Conservation (phyloP, 2,113 vertebrate genomes). For the Melospiza georgiana region DNA sequence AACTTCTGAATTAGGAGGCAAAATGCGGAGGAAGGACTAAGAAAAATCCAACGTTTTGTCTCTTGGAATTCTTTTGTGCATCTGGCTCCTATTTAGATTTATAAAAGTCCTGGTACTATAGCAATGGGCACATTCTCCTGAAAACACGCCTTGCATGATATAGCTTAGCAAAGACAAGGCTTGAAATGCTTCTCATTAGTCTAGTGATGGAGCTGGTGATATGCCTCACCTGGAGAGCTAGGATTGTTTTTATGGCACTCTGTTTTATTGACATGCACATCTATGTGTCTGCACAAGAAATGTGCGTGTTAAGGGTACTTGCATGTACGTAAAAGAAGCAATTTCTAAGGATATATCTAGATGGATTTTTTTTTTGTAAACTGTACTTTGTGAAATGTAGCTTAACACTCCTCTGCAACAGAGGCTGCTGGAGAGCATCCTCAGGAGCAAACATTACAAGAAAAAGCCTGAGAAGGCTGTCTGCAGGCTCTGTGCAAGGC, state of each 20-base stretch:
- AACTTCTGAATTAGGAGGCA: constrained; percentile 25
- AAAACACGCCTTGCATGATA: not conserved
- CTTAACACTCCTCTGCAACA: not conserved
- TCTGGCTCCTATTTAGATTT: not conserved
- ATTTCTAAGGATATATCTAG: not conserved
- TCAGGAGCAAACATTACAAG: not conserved
- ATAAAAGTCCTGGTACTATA: not conserved
- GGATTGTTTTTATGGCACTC: not conserved
- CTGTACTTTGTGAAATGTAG: not conserved
- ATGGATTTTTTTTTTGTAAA: not conserved
- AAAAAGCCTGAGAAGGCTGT: not conserved
- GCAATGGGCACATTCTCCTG: not conserved
- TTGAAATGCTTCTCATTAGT: not conserved
- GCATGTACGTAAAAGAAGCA: not conserved
- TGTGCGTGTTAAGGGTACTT: rapidly evolving
- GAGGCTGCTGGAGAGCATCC: not conserved
- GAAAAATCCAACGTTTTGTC: not conserved
- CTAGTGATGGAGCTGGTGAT: not conserved
- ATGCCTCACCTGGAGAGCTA: not conserved
- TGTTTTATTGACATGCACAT: not conserved
- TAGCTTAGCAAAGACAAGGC: not conserved
- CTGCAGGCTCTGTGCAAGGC: not conserved
- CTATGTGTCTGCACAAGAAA: not conserved
- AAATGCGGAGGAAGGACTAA: not conserved
- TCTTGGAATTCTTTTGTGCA: not conserved